phyloP scores from a whole-genome alignment of 2,797 vertebrate genomes.

The Protosalanx chinensis region DNA sequence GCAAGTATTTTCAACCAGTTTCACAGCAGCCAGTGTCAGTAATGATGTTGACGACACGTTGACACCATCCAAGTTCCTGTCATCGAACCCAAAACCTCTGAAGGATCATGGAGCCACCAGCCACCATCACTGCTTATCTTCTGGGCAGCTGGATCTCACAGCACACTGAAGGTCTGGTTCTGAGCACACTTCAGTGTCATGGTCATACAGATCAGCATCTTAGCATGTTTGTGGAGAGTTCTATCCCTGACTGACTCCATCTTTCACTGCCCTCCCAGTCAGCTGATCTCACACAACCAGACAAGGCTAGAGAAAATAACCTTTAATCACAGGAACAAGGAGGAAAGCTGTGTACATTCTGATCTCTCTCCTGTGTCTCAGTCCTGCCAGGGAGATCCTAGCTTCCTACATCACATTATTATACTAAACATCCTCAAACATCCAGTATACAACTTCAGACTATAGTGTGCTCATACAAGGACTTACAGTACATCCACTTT shows the following conservation, averaged over 20 bases:
- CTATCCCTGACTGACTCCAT: neutral
- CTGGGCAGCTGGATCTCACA: no score
- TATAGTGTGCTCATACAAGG: no score
- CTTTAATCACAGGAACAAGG: slow-evolving; percentile 10
- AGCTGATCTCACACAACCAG: slow-evolving; percentile 21
- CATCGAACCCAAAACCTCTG: no score
- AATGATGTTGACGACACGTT: neutral
- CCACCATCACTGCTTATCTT: no score
- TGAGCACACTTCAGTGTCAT: neutral
- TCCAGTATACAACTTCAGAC: no score
- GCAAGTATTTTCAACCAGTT: neutral
- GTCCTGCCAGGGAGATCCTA: no score
- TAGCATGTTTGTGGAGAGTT: no score
- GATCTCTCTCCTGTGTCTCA: neutral
- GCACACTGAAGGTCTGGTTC: neutral
- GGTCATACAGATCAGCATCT: neutral
- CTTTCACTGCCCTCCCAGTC: neutral
- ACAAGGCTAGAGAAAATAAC: slow-evolving; percentile 25
- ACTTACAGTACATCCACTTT: no score
- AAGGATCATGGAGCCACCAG: no score
- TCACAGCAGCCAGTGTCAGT: neutral
- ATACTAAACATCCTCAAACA: no score
- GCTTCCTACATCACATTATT: no score
- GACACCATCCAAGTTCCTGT: no score
- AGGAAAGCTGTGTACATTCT: neutral